phyloP scores from a whole-genome alignment of 1,140 invertebrate genomes.

The Procambarus clarkii region DNA sequence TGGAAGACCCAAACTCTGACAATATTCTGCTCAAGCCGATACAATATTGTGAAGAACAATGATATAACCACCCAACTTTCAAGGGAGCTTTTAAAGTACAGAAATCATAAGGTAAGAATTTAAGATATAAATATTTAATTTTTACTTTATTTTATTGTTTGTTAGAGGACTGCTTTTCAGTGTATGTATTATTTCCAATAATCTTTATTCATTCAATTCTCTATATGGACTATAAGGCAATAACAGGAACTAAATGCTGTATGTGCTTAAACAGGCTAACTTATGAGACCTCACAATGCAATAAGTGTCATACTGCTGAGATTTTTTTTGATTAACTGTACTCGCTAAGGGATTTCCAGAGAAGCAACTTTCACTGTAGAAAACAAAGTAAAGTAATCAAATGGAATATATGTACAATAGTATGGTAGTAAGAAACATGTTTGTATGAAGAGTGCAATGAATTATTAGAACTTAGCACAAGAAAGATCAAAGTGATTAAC shows the following conservation, averaged over 20 bases:
- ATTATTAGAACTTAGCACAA: neutral
- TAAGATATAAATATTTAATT: neutral
- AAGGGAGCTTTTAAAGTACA: neutral
- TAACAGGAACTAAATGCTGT: slow-evolving; percentile 1
- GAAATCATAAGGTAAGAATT: neutral
- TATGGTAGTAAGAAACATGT: neutral
- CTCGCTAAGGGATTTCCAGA: neutral
- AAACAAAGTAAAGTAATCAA: neutral
- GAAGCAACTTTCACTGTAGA: neutral
- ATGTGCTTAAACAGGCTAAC: neutral
- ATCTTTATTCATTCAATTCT: neutral
- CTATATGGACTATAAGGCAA: slow-evolving; percentile 2
- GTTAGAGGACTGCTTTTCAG: neutral
- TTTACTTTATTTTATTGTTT: neutral
- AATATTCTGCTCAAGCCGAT: too few relatives aligned
- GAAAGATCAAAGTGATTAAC: neutral
- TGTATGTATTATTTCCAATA: neutral
- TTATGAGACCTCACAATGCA: neutral
- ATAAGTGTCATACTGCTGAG: neutral
- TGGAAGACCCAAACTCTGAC: too few relatives aligned
- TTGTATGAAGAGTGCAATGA: neutral
- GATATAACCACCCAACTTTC: neutral
- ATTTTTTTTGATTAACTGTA: neutral
- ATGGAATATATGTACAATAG: neutral
- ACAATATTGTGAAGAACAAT: too few relatives aligned